Evolutionary conservation across 2,113 vertebrate genomes (phyloP).

Genomic region (Plotosus lineatus): DNA sequence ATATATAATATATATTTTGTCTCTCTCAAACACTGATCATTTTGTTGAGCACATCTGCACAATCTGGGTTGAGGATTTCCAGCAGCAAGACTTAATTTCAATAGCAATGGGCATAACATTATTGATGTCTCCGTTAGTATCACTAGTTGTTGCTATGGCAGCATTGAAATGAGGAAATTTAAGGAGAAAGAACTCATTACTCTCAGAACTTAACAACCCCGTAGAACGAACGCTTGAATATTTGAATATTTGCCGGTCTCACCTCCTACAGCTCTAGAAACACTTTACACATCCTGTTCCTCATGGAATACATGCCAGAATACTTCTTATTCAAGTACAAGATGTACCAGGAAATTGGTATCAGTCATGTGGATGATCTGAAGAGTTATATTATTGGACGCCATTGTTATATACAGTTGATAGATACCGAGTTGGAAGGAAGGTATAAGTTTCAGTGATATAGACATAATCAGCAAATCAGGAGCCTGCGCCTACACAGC

Average conservation of each 20-base stretch:
- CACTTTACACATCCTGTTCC: slow-evolving; percentile 11
- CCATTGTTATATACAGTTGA: neutral
- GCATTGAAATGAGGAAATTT: slow-evolving; percentile 2
- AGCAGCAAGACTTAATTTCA: neutral
- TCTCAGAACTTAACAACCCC: neutral
- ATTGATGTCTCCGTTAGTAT: neutral
- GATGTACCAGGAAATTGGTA: slow-evolving; percentile 2
- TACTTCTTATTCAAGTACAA: slow-evolving; percentile 8
- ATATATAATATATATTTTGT: neutral
- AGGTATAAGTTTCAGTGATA: slow-evolving; percentile 2
- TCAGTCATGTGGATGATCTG: neutral
- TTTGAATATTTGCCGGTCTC: slow-evolving; percentile 19
- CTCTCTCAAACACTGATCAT: neutral
- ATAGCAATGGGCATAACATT: neutral
- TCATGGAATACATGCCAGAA: slow-evolving; percentile 1
- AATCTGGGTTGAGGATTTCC: neutral
- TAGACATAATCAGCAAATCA: slow-evolving; percentile 5
- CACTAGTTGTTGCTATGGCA: slow-evolving; percentile 19
- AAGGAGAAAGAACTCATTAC: neutral
- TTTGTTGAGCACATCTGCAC: neutral
- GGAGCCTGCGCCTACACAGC: slow-evolving; percentile 57
- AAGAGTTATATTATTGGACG: neutral
- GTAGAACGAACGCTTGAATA: neutral
- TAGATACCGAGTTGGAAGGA: neutral
- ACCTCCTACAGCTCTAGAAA: slow-evolving; percentile 22